These are phyloP conservation scores for Oenanthe melanoleuca DNA, from an alignment of 2,113 vertebrate genomes.

Conservation along the genomic window DNA sequence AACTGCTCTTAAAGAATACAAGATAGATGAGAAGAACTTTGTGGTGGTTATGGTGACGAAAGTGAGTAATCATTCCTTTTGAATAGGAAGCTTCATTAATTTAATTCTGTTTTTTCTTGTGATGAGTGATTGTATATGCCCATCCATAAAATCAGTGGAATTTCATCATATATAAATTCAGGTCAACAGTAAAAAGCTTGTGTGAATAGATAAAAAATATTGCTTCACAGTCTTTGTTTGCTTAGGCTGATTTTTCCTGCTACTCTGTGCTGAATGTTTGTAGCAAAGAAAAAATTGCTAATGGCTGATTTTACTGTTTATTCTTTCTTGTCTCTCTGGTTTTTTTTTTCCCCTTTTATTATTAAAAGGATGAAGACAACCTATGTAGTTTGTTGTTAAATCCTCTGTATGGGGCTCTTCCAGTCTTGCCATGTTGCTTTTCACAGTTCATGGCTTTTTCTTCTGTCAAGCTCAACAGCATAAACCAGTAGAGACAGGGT, in stretches of 20 bases:
- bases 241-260: not conserved
- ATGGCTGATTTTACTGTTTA: not conserved
- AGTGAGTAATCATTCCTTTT: slow-evolving; percentile 73
- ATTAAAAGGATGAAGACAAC: not conserved
- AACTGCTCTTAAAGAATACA: slow-evolving; percentile 92
- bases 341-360: not conserved
- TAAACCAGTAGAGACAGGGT: not conserved
- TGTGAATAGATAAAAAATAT: not conserved
- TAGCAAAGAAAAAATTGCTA: not conserved
- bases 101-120: not conserved
- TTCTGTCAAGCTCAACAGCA: not conserved
- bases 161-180: not conserved
- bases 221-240: not conserved
- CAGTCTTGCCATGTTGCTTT: not conserved
- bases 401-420: not conserved
- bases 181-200: not conserved
- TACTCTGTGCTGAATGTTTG: not conserved
- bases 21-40: slow-evolving; percentile 97
- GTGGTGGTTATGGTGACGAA: slow-evolving; percentile 98
- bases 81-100: not conserved
- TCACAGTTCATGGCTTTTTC: not conserved
- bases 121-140: not conserved
- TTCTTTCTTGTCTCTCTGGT: not conserved
- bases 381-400: not conserved
- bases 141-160: not conserved